These are phyloP conservation scores for Megaceryle maxima DNA, from an alignment of 2,113 vertebrate genomes.

Conservation along the genomic window DNA sequence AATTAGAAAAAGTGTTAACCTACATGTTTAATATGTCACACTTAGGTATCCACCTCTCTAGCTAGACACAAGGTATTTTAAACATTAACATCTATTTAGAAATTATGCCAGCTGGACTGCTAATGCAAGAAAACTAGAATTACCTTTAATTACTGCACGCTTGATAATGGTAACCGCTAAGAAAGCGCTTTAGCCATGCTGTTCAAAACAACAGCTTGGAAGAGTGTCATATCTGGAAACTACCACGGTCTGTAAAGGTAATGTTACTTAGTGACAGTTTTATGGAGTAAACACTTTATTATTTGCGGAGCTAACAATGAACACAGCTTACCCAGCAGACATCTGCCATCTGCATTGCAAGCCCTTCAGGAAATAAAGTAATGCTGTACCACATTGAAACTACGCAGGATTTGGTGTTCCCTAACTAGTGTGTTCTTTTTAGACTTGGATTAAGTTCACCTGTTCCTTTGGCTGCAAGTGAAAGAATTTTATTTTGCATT, in stretches of 20 bases:
- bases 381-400: background rate
- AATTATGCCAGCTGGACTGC: background rate
- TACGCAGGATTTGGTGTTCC: background rate
- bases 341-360: background rate
- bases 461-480: background rate
- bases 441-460: constrained; percentile 21
- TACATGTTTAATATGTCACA: background rate
- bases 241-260: background rate
- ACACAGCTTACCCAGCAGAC: background rate
- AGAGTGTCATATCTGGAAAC: background rate
- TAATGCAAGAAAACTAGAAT: background rate
- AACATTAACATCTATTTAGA: background rate
- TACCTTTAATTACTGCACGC: background rate
- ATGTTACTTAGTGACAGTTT: background rate
- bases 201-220: background rate
- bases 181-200: background rate
- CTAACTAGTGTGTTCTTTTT: background rate
- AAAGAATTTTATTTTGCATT: background rate
- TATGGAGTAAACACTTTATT: background rate
- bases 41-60: background rate
- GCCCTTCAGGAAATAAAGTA: constrained; percentile 26
- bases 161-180: background rate
- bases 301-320: constrained; percentile 13
- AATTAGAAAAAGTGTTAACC: background rate
- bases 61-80: background rate